Evolutionary conservation across 1,140 invertebrate species (phyloP), one percentile per base, ranked within the genome.

Genomic region (Cryptotermes secundus): DNA sequence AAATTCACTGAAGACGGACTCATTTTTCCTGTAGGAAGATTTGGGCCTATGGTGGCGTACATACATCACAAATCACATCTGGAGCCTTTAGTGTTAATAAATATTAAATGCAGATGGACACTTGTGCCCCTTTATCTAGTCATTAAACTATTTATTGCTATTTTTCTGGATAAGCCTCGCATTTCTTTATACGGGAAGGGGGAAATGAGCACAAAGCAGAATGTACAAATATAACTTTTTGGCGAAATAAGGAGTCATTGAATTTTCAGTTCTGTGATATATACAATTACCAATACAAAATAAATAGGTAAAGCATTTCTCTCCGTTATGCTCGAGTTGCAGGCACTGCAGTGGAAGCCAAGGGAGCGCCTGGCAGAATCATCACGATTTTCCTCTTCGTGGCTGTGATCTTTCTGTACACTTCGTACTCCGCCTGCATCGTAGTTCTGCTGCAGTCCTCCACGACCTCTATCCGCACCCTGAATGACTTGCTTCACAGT

Each of bases 391-490:
- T 94, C 34, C 88, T 93, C 22, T 92, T 93, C 3, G 90, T 94
- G 31, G 87, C 91, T 0, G 92, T 92, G 0, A 91, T 93, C 12
- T 92, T 95, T 83, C 81, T 94, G 0, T 94, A 94, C 89, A 91
- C 93, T 87, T 95, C 94, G 86, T 96, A 95, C 87, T 94, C 94
- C 34, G 95, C 94, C 0, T 93, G 92, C 85, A 93, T 96, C 84
- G 94, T 95, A 1, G 94, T 94, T 16, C 88, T 95, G 26, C 88
- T 95, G 35, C 92, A 93, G 85, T 92, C 93, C 82, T 91, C 93
- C 36, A 92, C 92, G 0, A 92, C 91, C 83, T 93, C 91, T 12
- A 94, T 96, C 9, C 92, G 90, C 65, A 93, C 91, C 1, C 45
- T 95, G 0, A 87, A 89, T 19, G 93, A 95, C 87, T 87, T 95